Evolutionary conservation across 2,888 invertebrate genomes (phyloP).

Genomic region (Belgica antarctica): DNA sequence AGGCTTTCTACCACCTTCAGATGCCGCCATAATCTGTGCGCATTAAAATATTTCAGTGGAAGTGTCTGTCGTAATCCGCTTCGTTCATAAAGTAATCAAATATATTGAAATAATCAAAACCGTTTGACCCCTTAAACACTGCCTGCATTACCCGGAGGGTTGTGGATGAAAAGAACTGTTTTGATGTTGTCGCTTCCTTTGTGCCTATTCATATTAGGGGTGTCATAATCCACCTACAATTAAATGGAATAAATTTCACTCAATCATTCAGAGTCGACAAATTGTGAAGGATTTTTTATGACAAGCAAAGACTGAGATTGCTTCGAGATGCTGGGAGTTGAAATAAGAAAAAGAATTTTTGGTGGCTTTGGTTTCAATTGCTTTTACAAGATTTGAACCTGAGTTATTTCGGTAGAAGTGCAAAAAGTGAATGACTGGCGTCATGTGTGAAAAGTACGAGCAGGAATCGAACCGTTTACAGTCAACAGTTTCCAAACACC

Average conservation of each 20-base stretch:
- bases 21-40: too few species aligned
- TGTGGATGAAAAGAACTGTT: background rate
- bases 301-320: too few species aligned
- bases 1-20: too few species aligned
- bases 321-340: background rate
- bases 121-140: slow-evolving; percentile 42
- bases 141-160: background rate
- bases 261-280: too few species aligned
- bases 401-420: too few species aligned
- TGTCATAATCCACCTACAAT: slow-evolving; percentile 43
- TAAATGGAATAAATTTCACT: too few species aligned
- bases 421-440: too few species aligned
- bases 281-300: too few species aligned
- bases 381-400: too few species aligned
- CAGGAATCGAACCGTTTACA: too few species aligned
- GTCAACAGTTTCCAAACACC: too few species aligned
- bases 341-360: background rate
- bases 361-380: background rate
- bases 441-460: too few species aligned
- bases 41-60: slow-evolving; percentile 35
- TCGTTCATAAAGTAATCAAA: slow-evolving; percentile 44
- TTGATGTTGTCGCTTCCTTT: background rate
- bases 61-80: slow-evolving; percentile 27
- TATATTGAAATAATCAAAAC: slow-evolving; percentile 43
- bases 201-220: slow-evolving; percentile 26